These are phyloP conservation scores for Drosophila merina DNA, from an alignment of 2,888 invertebrate genomes.

Conservation along the genomic window DNA sequence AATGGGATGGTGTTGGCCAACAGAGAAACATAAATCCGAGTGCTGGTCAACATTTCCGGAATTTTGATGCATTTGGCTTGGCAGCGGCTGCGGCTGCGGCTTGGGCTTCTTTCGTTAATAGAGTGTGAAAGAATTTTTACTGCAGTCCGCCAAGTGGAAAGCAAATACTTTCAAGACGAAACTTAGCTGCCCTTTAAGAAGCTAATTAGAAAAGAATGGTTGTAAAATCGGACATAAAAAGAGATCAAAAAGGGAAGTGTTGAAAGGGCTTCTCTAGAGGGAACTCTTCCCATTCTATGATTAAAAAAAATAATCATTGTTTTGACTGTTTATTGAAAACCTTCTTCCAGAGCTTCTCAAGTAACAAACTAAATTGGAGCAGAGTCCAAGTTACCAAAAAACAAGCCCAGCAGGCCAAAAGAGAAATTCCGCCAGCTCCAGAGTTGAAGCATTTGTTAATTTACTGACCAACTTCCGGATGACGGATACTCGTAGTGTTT, in stretches of 20 bases:
- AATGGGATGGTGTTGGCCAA: slow-evolving; percentile 15
- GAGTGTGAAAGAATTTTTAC: slow-evolving; percentile 61
- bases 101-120: slow-evolving; percentile 55
- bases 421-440: slow-evolving; percentile 23
- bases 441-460: slow-evolving; percentile 16
- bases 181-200: slow-evolving; percentile 9
- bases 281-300: too few species aligned
- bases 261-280: not conserved
- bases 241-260: not conserved
- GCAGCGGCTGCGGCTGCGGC: slow-evolving; percentile 14
- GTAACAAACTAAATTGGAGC: not conserved
- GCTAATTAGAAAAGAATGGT: slow-evolving; percentile 18
- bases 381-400: not conserved
- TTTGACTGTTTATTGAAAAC: too few species aligned
- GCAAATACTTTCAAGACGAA: slow-evolving; percentile 16
- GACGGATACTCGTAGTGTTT: slow-evolving; percentile 9
- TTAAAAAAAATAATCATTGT: too few species aligned
- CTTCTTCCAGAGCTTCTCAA: too few species aligned
- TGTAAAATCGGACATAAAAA: not conserved
- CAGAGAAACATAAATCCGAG: slow-evolving; percentile 56
- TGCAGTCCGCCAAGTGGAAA: slow-evolving; percentile 18
- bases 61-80: slow-evolving; percentile 63
- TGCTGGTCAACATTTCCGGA: slow-evolving; percentile 63
- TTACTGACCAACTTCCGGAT: slow-evolving; percentile 43
- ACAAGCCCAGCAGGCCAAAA: slow-evolving; percentile 21